Evolutionary conservation across 1,140 invertebrate genomes (phyloP).

Genomic region (Aphaenogaster rudis): DNA sequence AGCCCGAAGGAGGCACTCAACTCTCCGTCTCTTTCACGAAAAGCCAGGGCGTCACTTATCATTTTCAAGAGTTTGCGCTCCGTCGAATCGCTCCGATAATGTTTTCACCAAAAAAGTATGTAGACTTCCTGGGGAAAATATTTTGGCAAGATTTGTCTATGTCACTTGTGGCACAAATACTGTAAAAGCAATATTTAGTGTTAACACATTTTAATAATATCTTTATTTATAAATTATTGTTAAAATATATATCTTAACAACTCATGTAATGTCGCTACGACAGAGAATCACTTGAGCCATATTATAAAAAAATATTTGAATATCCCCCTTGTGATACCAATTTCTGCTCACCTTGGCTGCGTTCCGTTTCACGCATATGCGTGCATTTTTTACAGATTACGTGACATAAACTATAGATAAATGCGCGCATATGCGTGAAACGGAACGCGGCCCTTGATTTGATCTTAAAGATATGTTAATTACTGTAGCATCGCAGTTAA

Average conservation of each 20-base stretch:
- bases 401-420: too few relatives aligned
- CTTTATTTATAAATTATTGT: not conserved
- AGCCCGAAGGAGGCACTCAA: slow-evolving; percentile 52
- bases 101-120: slow-evolving; percentile 53
- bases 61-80: slow-evolving; percentile 63
- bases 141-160: slow-evolving; percentile 56
- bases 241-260: not conserved
- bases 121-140: slow-evolving; percentile 48
- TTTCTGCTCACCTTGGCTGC: not conserved
- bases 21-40: slow-evolving; percentile 40
- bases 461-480: slow-evolving; percentile 35
- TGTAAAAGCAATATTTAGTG: not conserved
- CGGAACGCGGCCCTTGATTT: too few relatives aligned
- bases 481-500: slow-evolving; percentile 46
- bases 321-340: not conserved
- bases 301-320: not conserved
- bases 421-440: too few relatives aligned
- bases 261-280: not conserved
- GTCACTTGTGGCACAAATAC: slow-evolving; percentile 13
- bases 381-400: too few relatives aligned
- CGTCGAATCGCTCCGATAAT: slow-evolving; percentile 59
- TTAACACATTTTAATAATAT: not conserved
- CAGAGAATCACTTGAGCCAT: not conserved
- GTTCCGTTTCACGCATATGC: too few relatives aligned
- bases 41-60: slow-evolving; percentile 65